phyloP scores from a whole-genome alignment of 1,140 invertebrate genomes.

The Drosophila ohnishii region DNA sequence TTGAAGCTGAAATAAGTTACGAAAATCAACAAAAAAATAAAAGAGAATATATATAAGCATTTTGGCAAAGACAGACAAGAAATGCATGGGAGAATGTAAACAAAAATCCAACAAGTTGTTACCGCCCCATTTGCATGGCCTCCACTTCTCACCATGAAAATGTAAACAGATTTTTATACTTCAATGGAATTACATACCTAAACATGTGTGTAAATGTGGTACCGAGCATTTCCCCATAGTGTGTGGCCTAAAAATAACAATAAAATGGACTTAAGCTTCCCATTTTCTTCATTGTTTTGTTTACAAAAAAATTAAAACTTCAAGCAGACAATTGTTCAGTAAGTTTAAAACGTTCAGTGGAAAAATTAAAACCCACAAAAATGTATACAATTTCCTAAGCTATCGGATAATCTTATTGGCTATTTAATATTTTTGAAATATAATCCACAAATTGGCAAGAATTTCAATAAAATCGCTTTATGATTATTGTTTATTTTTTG shows the following conservation, averaged over 20 bases:
- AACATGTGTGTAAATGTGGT: conserved; percentile 2
- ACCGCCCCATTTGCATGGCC: conserved; percentile 36
- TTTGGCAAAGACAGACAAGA: conserved; percentile 25
- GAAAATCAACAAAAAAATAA: conserved; percentile 37
- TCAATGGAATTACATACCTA: conserved; percentile 20
- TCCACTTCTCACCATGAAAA: conserved; percentile 14
- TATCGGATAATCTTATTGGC: too few species aligned
- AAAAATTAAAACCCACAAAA: not conserved
- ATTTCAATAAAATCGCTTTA: conserved; percentile 14
- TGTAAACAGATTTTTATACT: conserved; percentile 41
- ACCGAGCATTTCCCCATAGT: conserved; percentile 19
- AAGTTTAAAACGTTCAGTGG: not conserved
- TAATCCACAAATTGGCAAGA: not conserved
- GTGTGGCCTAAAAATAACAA: conserved; percentile 44
- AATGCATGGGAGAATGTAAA: conserved; percentile 36
- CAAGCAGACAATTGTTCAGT: conserved; percentile 11
- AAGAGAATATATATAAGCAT: conserved; percentile 29
- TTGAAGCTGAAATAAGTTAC: conserved; percentile 69
- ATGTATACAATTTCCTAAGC: too few species aligned
- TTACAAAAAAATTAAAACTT: conserved; percentile 7
- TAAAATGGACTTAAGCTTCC: conserved; percentile 6
- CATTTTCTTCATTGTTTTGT: not conserved
- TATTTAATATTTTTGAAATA: not conserved
- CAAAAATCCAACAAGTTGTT: conserved; percentile 44
- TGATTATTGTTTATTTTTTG: conserved; percentile 11